Conservation (phyloP, 2,888 invertebrate genomes). For the Caenorhabditis wallacei region DNA sequence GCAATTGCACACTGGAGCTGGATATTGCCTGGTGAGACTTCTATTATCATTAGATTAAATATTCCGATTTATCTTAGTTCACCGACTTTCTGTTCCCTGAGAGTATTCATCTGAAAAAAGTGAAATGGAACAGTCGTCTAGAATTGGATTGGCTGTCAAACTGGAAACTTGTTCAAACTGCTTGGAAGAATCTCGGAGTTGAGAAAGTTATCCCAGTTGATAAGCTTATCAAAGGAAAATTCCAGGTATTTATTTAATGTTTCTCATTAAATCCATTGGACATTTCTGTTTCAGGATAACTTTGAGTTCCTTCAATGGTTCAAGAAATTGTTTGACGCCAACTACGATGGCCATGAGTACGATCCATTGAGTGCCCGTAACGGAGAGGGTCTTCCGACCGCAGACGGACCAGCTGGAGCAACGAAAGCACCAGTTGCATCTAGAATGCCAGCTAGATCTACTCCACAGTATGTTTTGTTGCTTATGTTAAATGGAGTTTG, state of each 20-base stretch:
- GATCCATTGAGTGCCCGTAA: conserved; percentile 92
- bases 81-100: conserved; percentile 98
- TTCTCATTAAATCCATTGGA: background rate
- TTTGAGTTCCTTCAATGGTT: conserved; percentile 99
- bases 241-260: conserved; percentile 87
- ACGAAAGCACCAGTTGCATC: conserved; percentile 40
- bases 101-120: conserved; percentile 78
- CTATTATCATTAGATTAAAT: background rate
- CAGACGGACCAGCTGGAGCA: conserved; percentile 44
- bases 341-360: conserved; percentile 98
- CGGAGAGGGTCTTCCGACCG: conserved; percentile 69
- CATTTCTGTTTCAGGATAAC: conserved; percentile 88
- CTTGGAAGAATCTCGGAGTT: conserved; percentile 96
- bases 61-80: conserved; percentile 87
- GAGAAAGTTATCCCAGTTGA: conserved; percentile 99
- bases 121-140: conserved; percentile 96
- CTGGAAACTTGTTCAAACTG: conserved; percentile 96
- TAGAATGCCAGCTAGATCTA: conserved; percentile 51
- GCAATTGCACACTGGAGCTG: conserved; percentile 97
- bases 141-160: conserved; percentile 99
- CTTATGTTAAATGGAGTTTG: background rate
- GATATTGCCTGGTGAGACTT: conserved; percentile 89
- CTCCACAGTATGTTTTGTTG: conserved; percentile 1
- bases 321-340: conserved; percentile 99
- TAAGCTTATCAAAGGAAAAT: conserved; percentile 98